phyloP scores from a whole-genome alignment of 2,113 vertebrate genomes.

The Corythaixoides concolor region DNA sequence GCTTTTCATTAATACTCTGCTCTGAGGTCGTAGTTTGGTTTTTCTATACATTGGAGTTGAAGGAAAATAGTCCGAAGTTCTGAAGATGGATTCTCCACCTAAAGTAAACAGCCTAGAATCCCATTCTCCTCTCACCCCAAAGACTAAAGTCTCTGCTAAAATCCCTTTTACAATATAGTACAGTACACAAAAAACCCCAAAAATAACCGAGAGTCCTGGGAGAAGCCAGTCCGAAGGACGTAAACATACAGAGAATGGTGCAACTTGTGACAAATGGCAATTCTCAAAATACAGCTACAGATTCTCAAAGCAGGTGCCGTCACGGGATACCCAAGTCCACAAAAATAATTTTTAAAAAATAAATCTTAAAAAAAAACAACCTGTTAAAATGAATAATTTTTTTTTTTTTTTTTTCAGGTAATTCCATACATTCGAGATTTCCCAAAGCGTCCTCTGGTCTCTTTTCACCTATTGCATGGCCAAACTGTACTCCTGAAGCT shows the following conservation, averaged over 20 bases:
- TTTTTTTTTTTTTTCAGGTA: slow-evolving; percentile 76
- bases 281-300: slow-evolving; percentile 83
- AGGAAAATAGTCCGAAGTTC: slow-evolving; percentile 87
- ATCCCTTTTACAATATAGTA: slow-evolving; percentile 99
- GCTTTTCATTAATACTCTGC: slow-evolving; percentile 99
- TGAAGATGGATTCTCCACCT: slow-evolving; percentile 84
- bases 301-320: slow-evolving; percentile 80
- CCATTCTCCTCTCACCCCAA: slow-evolving; percentile 81
- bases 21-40: slow-evolving; percentile 99
- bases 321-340: slow-evolving; percentile 82
- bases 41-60: slow-evolving; percentile 98
- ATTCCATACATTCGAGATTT: slow-evolving; percentile 84
- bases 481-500: slow-evolving; percentile 74
- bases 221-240: slow-evolving; percentile 87
- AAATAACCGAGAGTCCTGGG: slow-evolving; percentile 83
- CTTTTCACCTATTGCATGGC: slow-evolving; percentile 81
- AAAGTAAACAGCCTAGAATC: slow-evolving; percentile 94
- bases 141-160: slow-evolving; percentile 95
- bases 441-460: slow-evolving; percentile 78
- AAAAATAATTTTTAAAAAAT: slow-evolving; percentile 88
- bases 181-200: slow-evolving; percentile 86
- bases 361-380: slow-evolving; percentile 85
- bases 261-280: slow-evolving; percentile 86
- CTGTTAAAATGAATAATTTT: slow-evolving; percentile 81
- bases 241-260: slow-evolving; percentile 92